Evolutionary conservation across 1,140 invertebrate genomes (phyloP).

Genomic region (Saccostrea cuccullata): DNA sequence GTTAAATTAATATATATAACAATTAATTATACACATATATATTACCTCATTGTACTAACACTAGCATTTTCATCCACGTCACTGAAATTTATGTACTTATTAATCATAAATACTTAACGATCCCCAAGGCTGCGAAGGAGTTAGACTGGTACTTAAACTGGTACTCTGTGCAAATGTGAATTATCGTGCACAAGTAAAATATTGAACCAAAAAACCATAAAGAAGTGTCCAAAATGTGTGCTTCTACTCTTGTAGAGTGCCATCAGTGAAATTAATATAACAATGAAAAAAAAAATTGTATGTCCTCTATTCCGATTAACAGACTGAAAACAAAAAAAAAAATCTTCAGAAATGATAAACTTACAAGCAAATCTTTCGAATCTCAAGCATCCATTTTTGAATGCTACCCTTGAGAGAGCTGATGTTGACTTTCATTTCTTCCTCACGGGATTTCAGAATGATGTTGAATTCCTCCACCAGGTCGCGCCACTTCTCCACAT

Average conservation of each 20-base stretch:
- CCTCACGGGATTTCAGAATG: constrained; percentile 68
- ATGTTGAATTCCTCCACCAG: constrained; percentile 73
- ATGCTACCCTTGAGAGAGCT: constrained; percentile 60
- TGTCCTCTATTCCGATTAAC: neutral
- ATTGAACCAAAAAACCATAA: neutral
- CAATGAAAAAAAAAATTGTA: neutral
- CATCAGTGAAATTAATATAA: neutral
- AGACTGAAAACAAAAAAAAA: neutral
- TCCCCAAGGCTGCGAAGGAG: neutral
- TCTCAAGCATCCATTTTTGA: constrained; percentile 66
- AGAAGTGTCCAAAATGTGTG: neutral
- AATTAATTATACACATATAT: neutral
- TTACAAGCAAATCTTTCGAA: constrained; percentile 73
- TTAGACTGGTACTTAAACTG: neutral
- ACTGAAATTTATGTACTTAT: constrained; percentile 19
- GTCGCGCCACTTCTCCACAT: constrained; percentile 76
- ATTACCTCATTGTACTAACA: constrained; percentile 37
- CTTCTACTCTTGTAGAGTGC: neutral
- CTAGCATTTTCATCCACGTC: constrained; percentile 36
- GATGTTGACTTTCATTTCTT: constrained; percentile 67
- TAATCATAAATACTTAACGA: neutral
- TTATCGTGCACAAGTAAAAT: neutral
- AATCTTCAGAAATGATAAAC: constrained; percentile 49
- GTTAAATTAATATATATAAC: neutral
- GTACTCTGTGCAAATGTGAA: neutral